phyloP scores from a whole-genome alignment of 1,140 invertebrate species.

The Phymastichus coffea region DNA sequence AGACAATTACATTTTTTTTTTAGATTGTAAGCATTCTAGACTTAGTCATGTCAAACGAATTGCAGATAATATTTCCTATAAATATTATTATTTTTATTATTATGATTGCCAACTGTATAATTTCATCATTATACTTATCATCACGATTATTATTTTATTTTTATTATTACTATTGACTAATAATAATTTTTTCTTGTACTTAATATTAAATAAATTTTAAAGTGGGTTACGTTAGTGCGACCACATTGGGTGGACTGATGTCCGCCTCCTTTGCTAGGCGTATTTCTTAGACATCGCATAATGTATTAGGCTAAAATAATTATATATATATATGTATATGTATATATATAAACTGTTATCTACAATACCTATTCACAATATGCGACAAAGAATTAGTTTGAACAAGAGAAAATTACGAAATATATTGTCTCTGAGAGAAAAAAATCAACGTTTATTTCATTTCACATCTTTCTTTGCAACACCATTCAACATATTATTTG shows the following conservation, averaged over 20 bases:
- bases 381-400: slow-evolving; percentile 42
- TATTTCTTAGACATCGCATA: slow-evolving; percentile 33
- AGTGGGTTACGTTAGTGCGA: too few relatives aligned
- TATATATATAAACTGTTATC: slow-evolving; percentile 50
- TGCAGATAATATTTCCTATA: slow-evolving; percentile 37
- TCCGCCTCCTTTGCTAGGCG: not conserved
- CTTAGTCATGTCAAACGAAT: slow-evolving; percentile 31
- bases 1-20: too few relatives aligned
- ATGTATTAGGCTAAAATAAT: slow-evolving; percentile 39
- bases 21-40: slow-evolving; percentile 44
- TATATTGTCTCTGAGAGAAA: slow-evolving; percentile 49
- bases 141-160: slow-evolving; percentile 37
- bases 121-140: slow-evolving; percentile 26
- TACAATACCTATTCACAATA: slow-evolving; percentile 48
- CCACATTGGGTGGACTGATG: too few relatives aligned
- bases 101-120: slow-evolving; percentile 29
- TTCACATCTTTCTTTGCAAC: too few relatives aligned
- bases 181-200: slow-evolving; percentile 45
- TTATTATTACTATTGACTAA: slow-evolving; percentile 37
- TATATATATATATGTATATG: slow-evolving; percentile 50
- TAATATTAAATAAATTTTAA: slow-evolving; percentile 39
- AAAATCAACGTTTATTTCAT: too few relatives aligned
- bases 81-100: slow-evolving; percentile 30
- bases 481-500: too few relatives aligned
- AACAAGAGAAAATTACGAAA: slow-evolving; percentile 36